A percentile compares a stretch with the other conserved stretches of the same genome.
Conservation (phyloP, 2,797 vertebrate species). For the Liasis olivaceus region DNA sequence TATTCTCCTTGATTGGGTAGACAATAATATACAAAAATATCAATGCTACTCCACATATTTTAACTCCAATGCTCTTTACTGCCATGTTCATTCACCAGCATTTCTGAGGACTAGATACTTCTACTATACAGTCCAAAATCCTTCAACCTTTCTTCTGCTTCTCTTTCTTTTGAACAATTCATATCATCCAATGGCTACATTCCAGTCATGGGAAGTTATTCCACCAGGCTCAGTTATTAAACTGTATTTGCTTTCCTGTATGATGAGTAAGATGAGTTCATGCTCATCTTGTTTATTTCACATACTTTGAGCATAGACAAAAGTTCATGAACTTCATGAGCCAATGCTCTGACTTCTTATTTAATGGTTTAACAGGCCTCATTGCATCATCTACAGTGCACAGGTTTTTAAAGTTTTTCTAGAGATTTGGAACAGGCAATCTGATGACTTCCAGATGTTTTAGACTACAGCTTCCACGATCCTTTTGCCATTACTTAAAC, state of each 20-base stretch:
- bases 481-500: neutral
- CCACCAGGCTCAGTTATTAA: neutral
- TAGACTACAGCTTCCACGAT: neutral
- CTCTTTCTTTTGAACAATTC: neutral
- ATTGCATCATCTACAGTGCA: neutral
- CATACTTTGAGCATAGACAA: neutral
- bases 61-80: neutral
- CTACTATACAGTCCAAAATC: neutral
- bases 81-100: neutral
- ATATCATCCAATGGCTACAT: neutral
- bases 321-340: neutral
- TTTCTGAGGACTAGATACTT: neutral
- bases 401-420: neutral
- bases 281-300: neutral
- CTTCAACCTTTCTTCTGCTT: neutral
- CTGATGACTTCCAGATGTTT: neutral
- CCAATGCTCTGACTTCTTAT: neutral
- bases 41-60: neutral
- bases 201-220: neutral
- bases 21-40: neutral
- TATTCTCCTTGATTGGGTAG: neutral
- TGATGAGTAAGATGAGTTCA: neutral
- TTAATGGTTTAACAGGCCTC: neutral
- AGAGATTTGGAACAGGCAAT: neutral
- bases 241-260: neutral